These are phyloP conservation scores for Phataginus tricuspis DNA, from an alignment of 2,797 vertebrate species.

Conservation along the genomic window DNA sequence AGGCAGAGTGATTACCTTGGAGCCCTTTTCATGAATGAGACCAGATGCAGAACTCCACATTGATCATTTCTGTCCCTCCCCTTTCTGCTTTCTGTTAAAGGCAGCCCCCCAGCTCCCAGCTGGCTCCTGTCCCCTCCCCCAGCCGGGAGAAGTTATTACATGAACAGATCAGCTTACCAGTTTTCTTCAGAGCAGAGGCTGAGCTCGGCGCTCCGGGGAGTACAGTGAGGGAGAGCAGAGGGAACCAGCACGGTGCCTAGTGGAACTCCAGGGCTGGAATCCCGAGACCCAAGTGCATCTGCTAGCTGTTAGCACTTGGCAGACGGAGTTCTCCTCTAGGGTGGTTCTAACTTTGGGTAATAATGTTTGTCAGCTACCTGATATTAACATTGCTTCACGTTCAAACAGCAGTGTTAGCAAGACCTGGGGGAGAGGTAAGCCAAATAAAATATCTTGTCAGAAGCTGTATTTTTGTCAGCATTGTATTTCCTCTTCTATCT, in stretches of 20 bases:
- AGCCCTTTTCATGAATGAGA: conserved; percentile 86
- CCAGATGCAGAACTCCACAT: conserved; percentile 87
- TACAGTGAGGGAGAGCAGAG: conserved; percentile 77
- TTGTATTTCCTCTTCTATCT: conserved; percentile 57
- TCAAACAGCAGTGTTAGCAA: conserved; percentile 90
- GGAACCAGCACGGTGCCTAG: conserved; percentile 72
- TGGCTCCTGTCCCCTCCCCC: conserved; percentile 87
- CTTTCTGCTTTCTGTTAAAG: conserved; percentile 83
- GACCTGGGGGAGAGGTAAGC: conserved; percentile 94
- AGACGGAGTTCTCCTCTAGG: conserved; percentile 83
- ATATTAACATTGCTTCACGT: conserved; percentile 90
- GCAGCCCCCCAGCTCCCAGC: conserved; percentile 87
- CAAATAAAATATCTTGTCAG: conserved; percentile 83
- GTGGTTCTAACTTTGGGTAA: conserved; percentile 85
- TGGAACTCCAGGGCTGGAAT: conserved; percentile 79
- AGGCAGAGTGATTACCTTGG: conserved; percentile 81
- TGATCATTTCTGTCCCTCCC: conserved; percentile 88
- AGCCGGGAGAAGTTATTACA: conserved; percentile 87
- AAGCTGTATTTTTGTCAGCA: conserved; percentile 73
- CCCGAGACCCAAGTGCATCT: conserved; percentile 87
- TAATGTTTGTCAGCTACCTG: conserved; percentile 90
- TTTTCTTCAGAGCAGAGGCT: conserved; percentile 87
- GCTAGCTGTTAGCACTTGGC: conserved; percentile 88
- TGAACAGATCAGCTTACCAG: conserved; percentile 90
- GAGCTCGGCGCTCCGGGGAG: conserved; percentile 84